A percentile compares a stretch with the other conserved stretches of the same genome.
Conservation (phyloP, 1,140 invertebrate species). For the Sarcophaga bullata region DNA sequence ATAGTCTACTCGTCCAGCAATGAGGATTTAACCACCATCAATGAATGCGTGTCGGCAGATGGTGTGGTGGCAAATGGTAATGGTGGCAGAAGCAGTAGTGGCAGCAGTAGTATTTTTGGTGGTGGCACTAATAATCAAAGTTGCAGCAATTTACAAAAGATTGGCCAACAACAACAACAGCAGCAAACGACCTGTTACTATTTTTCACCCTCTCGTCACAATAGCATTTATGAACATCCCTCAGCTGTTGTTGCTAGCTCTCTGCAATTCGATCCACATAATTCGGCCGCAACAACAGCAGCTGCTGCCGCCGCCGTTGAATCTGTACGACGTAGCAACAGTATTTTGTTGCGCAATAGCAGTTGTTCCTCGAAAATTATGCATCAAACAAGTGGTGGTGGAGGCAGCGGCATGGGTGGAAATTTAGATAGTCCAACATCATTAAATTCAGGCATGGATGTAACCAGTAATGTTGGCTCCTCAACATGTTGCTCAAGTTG, state of each 20-base stretch:
- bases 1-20: conserved; percentile 63
- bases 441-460: conserved; percentile 59
- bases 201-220: conserved; percentile 60
- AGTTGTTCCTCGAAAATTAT: conserved; percentile 61
- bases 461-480: conserved; percentile 53
- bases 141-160: conserved; percentile 26
- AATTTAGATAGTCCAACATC: conserved; percentile 55
- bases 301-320: conserved; percentile 61
- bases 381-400: conserved; percentile 53
- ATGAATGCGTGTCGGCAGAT: conserved; percentile 40
- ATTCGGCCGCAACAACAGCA: conserved; percentile 55
- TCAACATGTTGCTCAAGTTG: conserved; percentile 58
- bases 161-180: neutral
- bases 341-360: conserved; percentile 60
- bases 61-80: conserved; percentile 45
- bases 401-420: conserved; percentile 52
- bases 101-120: conserved; percentile 43
- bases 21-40: conserved; percentile 52
- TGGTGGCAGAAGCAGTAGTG: conserved; percentile 46
- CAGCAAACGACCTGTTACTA: conserved; percentile 61
- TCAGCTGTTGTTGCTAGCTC: conserved; percentile 61
- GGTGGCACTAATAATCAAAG: conserved; percentile 32
- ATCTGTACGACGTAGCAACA: conserved; percentile 59
- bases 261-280: conserved; percentile 57
- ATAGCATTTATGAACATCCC: conserved; percentile 65